phyloP scores from a whole-genome alignment of 2,113 vertebrate genomes.

The Syngnathus scovelli region DNA sequence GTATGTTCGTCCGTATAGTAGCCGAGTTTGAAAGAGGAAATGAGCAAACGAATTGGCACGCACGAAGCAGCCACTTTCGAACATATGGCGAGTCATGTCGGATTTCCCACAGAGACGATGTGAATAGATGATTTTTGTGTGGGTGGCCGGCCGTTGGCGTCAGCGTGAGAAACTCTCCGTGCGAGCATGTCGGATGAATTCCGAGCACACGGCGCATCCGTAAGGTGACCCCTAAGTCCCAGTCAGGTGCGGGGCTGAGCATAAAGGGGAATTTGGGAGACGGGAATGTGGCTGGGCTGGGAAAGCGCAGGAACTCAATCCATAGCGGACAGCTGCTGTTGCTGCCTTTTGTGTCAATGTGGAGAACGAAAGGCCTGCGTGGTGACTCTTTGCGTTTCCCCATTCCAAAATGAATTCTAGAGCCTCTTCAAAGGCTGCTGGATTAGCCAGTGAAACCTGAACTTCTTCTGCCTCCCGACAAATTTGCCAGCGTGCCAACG shows the following conservation, averaged over 20 bases:
- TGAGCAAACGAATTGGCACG: slow-evolving; percentile 5
- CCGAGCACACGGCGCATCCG: slow-evolving; percentile 42
- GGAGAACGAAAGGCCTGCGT: slow-evolving; percentile 32
- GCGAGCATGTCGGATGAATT: slow-evolving; percentile 49
- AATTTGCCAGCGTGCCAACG: slow-evolving; percentile 41
- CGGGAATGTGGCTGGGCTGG: slow-evolving; percentile 58
- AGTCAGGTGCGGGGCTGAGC: slow-evolving; percentile 64
- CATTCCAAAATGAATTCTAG: slow-evolving; percentile 42
- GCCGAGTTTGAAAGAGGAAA: background rate
- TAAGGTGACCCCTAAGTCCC: slow-evolving; percentile 66
- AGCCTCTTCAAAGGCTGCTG: slow-evolving; percentile 44
- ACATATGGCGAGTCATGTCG: slow-evolving; percentile 42
- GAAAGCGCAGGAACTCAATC: slow-evolving; percentile 65
- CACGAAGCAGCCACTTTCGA: slow-evolving; percentile 29
- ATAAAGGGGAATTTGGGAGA: slow-evolving; percentile 65
- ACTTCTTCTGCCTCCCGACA: slow-evolving; percentile 25
- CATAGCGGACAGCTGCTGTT: slow-evolving; percentile 67
- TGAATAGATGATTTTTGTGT: slow-evolving; percentile 28
- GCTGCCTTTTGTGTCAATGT: slow-evolving; percentile 20
- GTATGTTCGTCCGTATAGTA: no score
- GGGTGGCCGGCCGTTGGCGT: slow-evolving; percentile 45
- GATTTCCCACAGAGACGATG: slow-evolving; percentile 50
- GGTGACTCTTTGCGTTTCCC: slow-evolving; percentile 48
- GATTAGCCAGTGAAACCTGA: slow-evolving; percentile 54
- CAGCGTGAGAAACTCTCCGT: slow-evolving; percentile 24